Conservation (phyloP, 1,140 invertebrate genomes). For the Hydropsyche tenuis region DNA sequence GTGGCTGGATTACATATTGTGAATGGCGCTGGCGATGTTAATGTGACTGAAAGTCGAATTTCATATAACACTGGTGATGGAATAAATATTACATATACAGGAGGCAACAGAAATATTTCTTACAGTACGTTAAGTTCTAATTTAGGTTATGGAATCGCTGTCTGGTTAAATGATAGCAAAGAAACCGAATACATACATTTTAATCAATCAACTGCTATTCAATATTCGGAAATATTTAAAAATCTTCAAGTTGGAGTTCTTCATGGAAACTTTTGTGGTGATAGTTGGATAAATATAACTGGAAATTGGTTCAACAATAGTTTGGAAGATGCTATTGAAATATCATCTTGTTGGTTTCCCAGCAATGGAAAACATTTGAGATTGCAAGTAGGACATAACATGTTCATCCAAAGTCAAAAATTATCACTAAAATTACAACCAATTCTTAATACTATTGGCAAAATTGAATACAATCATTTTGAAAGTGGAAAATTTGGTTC, state of each 20-base stretch:
- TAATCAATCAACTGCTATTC: conserved; percentile 84
- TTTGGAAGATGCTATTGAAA: conserved; percentile 75
- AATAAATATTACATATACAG: conserved; percentile 89
- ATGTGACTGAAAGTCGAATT: conserved; percentile 88
- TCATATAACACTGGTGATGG: conserved; percentile 92
- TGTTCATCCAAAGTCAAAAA: conserved; percentile 78
- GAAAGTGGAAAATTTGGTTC: conserved; percentile 80
- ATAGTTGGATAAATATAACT: conserved; percentile 83
- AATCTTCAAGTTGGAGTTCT: conserved; percentile 87
- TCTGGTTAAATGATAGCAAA: conserved; percentile 89
- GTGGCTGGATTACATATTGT: conserved; percentile 86
- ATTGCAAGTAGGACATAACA: conserved; percentile 86
- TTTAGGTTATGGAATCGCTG: conserved; percentile 80
- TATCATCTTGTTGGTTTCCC: conserved; percentile 78
- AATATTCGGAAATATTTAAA: conserved; percentile 84
- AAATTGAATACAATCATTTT: conserved; percentile 90
- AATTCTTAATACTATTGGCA: conserved; percentile 79
- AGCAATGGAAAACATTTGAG: conserved; percentile 65
- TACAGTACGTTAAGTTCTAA: conserved; percentile 81
- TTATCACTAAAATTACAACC: conserved; percentile 82
- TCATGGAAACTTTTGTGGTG: conserved; percentile 77
- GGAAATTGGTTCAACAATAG: conserved; percentile 85
- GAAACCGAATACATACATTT: conserved; percentile 78
- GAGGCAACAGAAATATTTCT: conserved; percentile 89
- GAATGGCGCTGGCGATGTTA: conserved; percentile 88